Percentiles rank a stretch among this genome's conserved stretches.
phyloP scores from a whole-genome alignment of 2,888 invertebrate species.

The Acanthosepion esculentum region DNA sequence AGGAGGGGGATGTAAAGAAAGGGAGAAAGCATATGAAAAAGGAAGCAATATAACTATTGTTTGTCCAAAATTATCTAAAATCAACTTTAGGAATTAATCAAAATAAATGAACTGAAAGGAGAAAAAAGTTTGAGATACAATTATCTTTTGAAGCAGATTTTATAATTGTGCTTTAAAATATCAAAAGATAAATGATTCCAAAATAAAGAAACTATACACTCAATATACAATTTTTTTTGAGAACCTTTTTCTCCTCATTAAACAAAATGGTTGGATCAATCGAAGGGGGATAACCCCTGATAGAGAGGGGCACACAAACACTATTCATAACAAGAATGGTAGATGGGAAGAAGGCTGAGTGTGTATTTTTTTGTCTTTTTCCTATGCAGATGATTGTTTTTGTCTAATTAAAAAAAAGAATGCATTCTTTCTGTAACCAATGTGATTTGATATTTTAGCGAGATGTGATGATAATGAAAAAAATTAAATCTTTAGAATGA shows the following conservation, averaged over 20 bases:
- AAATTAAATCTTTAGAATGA: too few relatives aligned
- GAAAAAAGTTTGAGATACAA: background rate
- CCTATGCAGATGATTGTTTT: too few relatives aligned
- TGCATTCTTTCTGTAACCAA: background rate
- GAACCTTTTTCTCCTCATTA: background rate
- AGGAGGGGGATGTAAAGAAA: background rate
- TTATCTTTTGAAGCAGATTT: background rate
- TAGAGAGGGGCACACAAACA: too few relatives aligned
- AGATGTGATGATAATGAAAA: too few relatives aligned
- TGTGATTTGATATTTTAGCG: background rate
- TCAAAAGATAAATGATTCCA: background rate
- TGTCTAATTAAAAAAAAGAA: background rate
- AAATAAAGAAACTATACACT: background rate
- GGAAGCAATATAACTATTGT: background rate
- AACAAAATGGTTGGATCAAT: too few relatives aligned
- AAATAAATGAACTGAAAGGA: background rate
- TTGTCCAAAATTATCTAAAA: background rate
- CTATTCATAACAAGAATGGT: background rate
- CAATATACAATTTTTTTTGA: background rate
- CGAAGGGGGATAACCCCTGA: too few relatives aligned
- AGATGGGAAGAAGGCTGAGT: background rate
- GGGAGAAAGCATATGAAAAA: background rate
- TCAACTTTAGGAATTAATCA: background rate
- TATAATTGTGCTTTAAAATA: background rate
- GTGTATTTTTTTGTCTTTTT: too few relatives aligned